Conservation (phyloP, 2,797 vertebrate genomes). For the Pantherophis vulpinus region DNA sequence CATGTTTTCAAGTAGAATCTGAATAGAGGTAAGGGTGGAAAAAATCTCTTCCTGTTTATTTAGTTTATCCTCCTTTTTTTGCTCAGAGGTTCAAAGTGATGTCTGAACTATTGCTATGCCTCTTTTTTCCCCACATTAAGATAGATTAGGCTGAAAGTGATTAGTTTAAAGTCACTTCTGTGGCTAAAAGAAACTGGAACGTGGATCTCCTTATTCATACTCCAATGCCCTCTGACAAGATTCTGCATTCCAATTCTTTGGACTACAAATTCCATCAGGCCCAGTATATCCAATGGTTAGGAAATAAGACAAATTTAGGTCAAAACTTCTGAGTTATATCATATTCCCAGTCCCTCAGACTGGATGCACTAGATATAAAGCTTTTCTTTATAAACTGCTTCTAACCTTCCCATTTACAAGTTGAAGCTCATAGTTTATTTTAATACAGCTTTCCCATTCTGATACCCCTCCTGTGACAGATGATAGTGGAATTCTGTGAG, state of each 20-base stretch:
- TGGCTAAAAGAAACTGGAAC: not conserved
- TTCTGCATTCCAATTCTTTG: not conserved
- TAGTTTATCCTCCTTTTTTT: not conserved
- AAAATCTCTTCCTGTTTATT: not conserved
- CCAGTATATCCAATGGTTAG: not conserved
- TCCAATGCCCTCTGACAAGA: not conserved
- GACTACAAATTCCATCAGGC: not conserved
- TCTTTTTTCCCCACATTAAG: not conserved
- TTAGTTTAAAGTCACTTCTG: not conserved
- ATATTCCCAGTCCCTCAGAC: not conserved
- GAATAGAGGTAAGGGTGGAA: not conserved
- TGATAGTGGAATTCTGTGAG: not conserved
- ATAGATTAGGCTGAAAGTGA: not conserved
- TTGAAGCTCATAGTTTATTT: not conserved
- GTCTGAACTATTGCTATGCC: not conserved
- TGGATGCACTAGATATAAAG: not conserved
- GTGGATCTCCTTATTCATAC: not conserved
- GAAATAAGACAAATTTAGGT: not conserved
- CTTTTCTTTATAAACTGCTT: not conserved
- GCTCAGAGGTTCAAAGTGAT: not conserved
- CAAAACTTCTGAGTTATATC: not conserved
- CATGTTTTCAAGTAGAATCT: not conserved
- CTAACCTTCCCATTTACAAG: not conserved
- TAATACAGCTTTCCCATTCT: not conserved
- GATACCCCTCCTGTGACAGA: not conserved